Base-by-base conservation (phyloP, 2,888 invertebrate genomes). In the Eristalis pertinax region DNA sequence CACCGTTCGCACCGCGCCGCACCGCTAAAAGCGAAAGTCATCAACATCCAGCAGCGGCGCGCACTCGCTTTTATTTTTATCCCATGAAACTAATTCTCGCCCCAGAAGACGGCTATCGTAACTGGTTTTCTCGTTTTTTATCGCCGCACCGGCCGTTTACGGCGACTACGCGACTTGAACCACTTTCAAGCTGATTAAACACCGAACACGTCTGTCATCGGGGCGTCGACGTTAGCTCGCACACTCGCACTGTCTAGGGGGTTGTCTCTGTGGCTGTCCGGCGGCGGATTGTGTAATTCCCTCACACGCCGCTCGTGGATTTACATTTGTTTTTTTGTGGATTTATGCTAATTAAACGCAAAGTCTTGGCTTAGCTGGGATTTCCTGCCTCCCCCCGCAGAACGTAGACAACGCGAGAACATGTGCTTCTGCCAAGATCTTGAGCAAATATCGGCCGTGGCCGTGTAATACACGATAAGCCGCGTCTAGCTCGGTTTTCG, bases 391-490 rank as follows among this genome's bases (percentile, higher is more conserved):
- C 5, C 19, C n/a, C 35, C 15, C 2, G 15, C 4, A 15, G 15
- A 15, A 19, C 4, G 15, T 4, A 19, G 13, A 0, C 1, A n/a
- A 19, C 1, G 8, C 22, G 64, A 38, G 63, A 81, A 62, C 80
- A 74, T 70, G 67, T 75, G 75, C 69, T 74, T 56, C 38, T 79
- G 83, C 43, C 75, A 83, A 86, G 62, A 78, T 75, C 70, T 67
- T 78, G 73, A 70, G 63, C 74, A 83, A 86, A 86, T 78, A 83
- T 67, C 67, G 69, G 65, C 65, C 83, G 75, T 13, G 83, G 86
- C 29, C 81, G 68, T 75, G 81, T 56, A 41, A 81, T 75, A 68
- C 56, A 74, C 68, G 81, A 69, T 74, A 74, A 74, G 62, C 29
- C 4, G 11, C 64, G 70, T 41, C 19, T 24, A 24, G 65, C 35